These are phyloP conservation scores for Oscheius sp. DNA, from an alignment of 2,888 invertebrate genomes.

Conservation along the genomic window DNA sequence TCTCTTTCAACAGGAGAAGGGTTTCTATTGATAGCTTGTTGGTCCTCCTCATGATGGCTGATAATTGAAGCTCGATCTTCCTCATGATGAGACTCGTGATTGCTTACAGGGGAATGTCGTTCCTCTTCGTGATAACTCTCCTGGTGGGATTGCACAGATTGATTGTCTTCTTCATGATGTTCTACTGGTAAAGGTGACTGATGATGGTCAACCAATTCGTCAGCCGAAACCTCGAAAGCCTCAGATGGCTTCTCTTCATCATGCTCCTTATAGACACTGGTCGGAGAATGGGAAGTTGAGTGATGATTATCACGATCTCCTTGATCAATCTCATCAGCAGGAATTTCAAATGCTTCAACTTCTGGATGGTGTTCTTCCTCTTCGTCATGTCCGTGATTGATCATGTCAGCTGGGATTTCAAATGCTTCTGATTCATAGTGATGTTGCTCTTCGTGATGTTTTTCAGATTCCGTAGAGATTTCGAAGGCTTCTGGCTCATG, in stretches of 20 bases:
- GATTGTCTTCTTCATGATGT: no score
- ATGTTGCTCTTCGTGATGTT: neutral
- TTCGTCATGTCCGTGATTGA: neutral
- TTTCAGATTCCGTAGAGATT: neutral
- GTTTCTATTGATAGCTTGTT: neutral
- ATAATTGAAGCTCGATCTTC: neutral
- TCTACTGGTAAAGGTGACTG: conserved; percentile 3
- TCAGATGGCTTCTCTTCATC: neutral
- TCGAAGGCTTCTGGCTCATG: conserved; percentile 15
- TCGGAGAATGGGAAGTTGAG: neutral
- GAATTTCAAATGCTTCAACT: neutral
- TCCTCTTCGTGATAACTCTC: neutral
- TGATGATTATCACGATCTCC: neutral
- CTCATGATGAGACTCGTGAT: neutral
- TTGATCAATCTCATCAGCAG: neutral
- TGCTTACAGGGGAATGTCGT: neutral
- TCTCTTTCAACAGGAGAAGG: neutral
- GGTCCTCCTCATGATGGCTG: neutral
- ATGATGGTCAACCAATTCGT: conserved; percentile 17
- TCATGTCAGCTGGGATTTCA: neutral
- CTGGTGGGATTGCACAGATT: no score
- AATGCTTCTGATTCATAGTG: neutral
- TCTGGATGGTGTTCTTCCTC: neutral
- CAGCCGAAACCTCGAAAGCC: conserved; percentile 16
- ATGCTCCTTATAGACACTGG: neutral